Base-by-base conservation (phyloP, 2,888 invertebrate species). In the Cryptocheilus praepositus region DNA sequence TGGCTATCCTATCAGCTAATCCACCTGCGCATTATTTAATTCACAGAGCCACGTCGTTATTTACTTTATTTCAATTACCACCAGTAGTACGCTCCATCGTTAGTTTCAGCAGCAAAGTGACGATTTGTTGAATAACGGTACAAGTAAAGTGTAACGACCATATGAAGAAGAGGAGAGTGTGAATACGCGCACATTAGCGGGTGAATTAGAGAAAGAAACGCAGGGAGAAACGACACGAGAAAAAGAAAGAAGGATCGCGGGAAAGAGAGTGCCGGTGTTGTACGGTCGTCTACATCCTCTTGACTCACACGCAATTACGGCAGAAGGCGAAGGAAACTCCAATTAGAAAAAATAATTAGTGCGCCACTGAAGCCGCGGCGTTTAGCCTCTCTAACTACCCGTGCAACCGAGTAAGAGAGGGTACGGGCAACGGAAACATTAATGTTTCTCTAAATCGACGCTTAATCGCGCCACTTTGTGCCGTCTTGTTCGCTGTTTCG, bases 341-440 rank as follows among this genome's bases (percentile, higher is more conserved):
- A 69, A 69, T 69, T 66, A 66, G 59, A 45, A 66, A 69, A 69
- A 69, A 69, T 69, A 66, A 69, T 69, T 69, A 66, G 61, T 55
- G 59, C 57, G 57, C 43, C 49, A 1, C 15, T n/a, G 16, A 18
- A 49, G 49, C 16, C 15, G 36, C 7, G 22, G 36, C 59, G 44
- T 46, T 55, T 44, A 61, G 57, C 11, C 54, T 25, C 15, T 46
- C 18, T 53, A 11, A 19, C 55, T 16, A 45, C 15, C 45, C 53
- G 21, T 15, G 52, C 5, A 49, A 49, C n/a, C 49, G 49, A 18
- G 13, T 8, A 44, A 21, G 19, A 2, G 44, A 5, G n/a, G 45
- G 13, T 0, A 57, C 19, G 44, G 19, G n/a, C 44, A 22, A 57
- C 18, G 36, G 36, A 45, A 57, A 57, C 45, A 57, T 57, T 57